These are phyloP conservation scores for Achlya flavicornis DNA, from an alignment of 2,888 invertebrate genomes.

Conservation along the genomic window DNA sequence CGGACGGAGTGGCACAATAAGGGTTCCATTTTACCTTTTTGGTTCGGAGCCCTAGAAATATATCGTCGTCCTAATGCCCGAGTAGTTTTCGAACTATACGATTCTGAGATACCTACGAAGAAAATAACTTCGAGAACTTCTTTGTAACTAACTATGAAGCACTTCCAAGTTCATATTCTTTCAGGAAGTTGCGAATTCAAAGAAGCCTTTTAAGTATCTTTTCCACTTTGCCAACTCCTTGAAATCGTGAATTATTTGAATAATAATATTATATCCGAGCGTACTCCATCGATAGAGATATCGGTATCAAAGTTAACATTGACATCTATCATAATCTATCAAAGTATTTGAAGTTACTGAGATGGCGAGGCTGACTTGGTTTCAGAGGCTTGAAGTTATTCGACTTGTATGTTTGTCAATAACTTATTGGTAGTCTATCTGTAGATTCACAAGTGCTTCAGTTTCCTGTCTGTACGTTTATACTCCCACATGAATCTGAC, in stretches of 20 bases:
- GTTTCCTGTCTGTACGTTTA: too few species aligned
- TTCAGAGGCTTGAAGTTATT: not conserved
- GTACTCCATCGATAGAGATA: not conserved
- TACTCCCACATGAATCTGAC: too few species aligned
- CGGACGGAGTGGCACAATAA: too few species aligned
- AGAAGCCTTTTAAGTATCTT: not conserved
- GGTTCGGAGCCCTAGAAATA: too few species aligned
- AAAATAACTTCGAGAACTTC: not conserved
- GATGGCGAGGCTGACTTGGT: not conserved
- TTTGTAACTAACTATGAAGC: not conserved
- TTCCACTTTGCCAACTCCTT: not conserved
- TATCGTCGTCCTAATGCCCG: not conserved
- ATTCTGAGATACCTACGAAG: not conserved
- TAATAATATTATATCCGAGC: not conserved
- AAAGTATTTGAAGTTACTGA: not conserved
- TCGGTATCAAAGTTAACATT: conserved; percentile 2
- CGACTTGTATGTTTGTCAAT: not conserved
- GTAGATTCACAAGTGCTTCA: too few species aligned
- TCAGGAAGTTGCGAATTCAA: too few species aligned
- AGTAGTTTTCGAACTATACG: not conserved
- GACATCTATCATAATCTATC: conserved; percentile 1
- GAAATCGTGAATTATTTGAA: not conserved
- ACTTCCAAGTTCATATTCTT: not conserved
- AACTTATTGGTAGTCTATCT: too few species aligned
- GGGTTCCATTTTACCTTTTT: too few species aligned